These are phyloP conservation scores for Ibidorhyncha struthersii DNA, from an alignment of 2,113 vertebrate genomes.

Conservation along the genomic window DNA sequence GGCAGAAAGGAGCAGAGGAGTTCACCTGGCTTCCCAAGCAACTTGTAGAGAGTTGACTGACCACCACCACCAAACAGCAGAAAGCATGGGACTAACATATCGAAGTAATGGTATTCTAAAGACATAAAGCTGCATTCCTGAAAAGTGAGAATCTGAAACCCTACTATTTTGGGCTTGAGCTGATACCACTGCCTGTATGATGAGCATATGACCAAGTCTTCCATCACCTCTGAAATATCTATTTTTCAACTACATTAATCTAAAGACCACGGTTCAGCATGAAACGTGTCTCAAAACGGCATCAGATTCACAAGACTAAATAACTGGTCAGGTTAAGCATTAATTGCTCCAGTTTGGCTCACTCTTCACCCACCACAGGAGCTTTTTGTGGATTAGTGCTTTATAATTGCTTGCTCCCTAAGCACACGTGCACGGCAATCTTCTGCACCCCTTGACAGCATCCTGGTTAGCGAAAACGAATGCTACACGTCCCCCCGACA, in stretches of 20 bases:
- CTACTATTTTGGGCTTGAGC: not conserved
- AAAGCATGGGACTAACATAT: not conserved
- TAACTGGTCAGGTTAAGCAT: slow-evolving; percentile 28
- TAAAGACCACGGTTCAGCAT: not conserved
- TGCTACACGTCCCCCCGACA: not conserved
- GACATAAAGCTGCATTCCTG: not conserved
- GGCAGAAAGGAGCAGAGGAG: not conserved
- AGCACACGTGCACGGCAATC: not conserved
- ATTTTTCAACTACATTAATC: not conserved
- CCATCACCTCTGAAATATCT: not conserved
- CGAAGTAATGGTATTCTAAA: not conserved
- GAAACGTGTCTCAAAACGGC: not conserved
- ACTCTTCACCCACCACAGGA: slow-evolving; percentile 43
- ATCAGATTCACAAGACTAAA: slow-evolving; percentile 37
- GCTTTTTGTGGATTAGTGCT: slow-evolving; percentile 45
- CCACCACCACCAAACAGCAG: not conserved
- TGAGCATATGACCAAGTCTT: not conserved
- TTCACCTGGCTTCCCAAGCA: not conserved
- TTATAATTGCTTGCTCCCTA: slow-evolving; percentile 28
- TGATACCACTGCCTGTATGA: not conserved
- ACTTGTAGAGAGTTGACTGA: not conserved
- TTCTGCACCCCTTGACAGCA: slow-evolving; percentile 1
- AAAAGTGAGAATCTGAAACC: not conserved
- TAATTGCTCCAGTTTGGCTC: slow-evolving; percentile 48
- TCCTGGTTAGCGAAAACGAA: slow-evolving; percentile 11